Conservation (phyloP, 2,113 vertebrate genomes). For the Alces alces region DNA sequence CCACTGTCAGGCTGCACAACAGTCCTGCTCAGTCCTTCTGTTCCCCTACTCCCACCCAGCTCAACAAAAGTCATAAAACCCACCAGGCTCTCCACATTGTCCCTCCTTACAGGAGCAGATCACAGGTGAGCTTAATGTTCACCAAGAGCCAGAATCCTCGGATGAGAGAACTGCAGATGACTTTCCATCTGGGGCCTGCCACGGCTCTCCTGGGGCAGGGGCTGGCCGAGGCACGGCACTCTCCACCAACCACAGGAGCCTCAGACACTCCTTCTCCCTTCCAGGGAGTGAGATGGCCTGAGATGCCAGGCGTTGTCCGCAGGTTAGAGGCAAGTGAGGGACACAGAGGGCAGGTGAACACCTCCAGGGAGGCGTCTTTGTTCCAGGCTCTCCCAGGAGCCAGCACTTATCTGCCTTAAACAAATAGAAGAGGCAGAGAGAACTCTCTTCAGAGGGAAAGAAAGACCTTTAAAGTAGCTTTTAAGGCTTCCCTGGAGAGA, state of each 20-base stretch:
- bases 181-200: not conserved
- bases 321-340: not conserved
- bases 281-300: not conserved
- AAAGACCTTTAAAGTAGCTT: not conserved
- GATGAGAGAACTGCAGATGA: not conserved
- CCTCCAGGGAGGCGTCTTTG: not conserved
- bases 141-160: not conserved
- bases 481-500: not conserved
- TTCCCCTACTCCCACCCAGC: not conserved
- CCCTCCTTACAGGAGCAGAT: not conserved
- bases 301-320: not conserved
- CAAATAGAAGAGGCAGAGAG: not conserved
- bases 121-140: not conserved
- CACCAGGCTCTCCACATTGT: no score
- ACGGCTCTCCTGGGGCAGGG: not conserved
- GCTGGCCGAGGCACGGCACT: not conserved
- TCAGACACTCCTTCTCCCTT: not conserved
- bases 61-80: not conserved
- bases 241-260: not conserved
- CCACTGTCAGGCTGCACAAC: not conserved
- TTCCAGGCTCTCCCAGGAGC: not conserved
- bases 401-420: not conserved
- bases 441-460: constrained; percentile 16
- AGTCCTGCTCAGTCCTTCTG: not conserved
- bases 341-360: not conserved